These are phyloP conservation scores for Pterostichus madidus DNA, from an alignment of 2,888 invertebrate genomes.

Conservation along the genomic window DNA sequence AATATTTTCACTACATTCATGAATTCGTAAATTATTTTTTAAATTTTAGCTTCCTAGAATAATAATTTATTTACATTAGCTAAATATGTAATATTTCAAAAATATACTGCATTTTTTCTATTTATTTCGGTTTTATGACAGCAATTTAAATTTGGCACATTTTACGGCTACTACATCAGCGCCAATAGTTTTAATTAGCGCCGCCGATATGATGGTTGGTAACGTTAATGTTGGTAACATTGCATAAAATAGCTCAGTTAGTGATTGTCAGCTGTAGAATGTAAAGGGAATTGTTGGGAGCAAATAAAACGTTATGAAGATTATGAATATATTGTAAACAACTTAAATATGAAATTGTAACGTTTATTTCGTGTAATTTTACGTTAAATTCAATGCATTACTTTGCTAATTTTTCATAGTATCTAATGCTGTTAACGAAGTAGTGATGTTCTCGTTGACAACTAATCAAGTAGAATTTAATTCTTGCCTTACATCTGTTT, in stretches of 20 bases:
- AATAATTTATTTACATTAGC: too few relatives aligned
- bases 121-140: constrained; percentile 18
- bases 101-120: neutral
- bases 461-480: constrained; percentile 45
- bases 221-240: constrained; percentile 51
- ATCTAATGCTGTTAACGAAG: constrained; percentile 25
- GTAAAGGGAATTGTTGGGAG: constrained; percentile 54
- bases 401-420: constrained; percentile 8
- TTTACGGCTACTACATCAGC: constrained; percentile 20
- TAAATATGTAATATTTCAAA: too few relatives aligned
- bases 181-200: constrained; percentile 26
- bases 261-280: constrained; percentile 60
- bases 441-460: constrained; percentile 51
- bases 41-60: too few relatives aligned
- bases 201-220: constrained; percentile 16
- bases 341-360: constrained; percentile 18
- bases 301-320: constrained; percentile 33
- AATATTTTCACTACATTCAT: too few relatives aligned
- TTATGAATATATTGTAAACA: constrained; percentile 56
- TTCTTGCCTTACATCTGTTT: constrained; percentile 52
- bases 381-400: neutral
- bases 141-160: constrained; percentile 33
- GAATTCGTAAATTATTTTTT: neutral
- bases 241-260: constrained; percentile 62
- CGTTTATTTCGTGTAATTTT: constrained; percentile 17